phyloP scores from a whole-genome alignment of 2,888 invertebrate genomes.

The Muscina levida region DNA sequence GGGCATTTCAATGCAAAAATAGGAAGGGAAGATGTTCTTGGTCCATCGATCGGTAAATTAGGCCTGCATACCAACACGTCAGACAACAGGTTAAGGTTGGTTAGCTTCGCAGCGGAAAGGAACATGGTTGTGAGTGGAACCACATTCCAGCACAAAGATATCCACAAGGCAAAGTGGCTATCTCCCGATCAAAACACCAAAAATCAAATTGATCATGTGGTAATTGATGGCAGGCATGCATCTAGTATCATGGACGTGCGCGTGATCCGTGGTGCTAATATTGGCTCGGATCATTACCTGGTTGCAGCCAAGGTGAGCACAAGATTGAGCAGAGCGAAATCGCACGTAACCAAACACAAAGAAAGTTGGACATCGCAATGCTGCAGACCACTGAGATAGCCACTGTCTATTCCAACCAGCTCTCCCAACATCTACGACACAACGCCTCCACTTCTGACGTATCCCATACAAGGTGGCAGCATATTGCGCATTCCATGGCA shows the following conservation, averaged over 20 bases:
- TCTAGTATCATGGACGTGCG: background rate
- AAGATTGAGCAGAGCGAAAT: background rate
- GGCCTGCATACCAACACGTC: background rate
- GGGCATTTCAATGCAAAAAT: constrained; percentile 38
- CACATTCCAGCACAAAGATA: constrained; percentile 46
- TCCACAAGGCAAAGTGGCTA: constrained; percentile 40
- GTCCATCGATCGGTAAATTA: background rate
- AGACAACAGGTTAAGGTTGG: background rate
- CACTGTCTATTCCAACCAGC: background rate
- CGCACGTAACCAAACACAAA: background rate
- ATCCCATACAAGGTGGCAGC: too few species aligned
- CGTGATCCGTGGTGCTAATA: constrained; percentile 8
- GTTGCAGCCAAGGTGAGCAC: constrained; percentile 12
- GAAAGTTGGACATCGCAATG: background rate
- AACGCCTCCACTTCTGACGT: too few species aligned
- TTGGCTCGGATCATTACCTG: constrained; percentile 18
- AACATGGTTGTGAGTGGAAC: constrained; percentile 54
- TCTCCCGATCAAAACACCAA: constrained; percentile 12
- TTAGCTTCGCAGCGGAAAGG: constrained; percentile 42
- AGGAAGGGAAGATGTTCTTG: background rate
- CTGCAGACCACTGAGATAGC: background rate
- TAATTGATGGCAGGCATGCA: constrained; percentile 11
- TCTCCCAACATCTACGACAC: background rate
- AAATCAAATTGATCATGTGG: background rate
- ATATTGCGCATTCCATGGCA: too few species aligned